Evolutionary conservation across 2,113 vertebrate genomes (phyloP).

Genomic region (Macrotis lagotis): DNA sequence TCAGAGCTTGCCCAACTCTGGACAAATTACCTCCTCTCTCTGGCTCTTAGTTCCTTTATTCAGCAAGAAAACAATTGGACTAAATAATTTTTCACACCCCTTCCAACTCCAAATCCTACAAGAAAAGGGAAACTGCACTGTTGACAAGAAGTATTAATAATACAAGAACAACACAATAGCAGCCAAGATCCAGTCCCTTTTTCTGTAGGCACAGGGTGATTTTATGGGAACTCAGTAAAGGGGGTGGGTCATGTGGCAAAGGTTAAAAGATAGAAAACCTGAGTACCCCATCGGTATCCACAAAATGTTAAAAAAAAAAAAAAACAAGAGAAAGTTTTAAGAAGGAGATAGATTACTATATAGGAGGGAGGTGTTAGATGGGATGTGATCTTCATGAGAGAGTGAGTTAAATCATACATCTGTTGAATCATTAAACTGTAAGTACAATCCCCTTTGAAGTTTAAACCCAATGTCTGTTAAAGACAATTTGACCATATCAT

Average conservation of each 20-base stretch:
- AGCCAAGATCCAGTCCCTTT: background rate
- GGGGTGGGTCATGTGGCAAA: background rate
- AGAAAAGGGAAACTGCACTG: background rate
- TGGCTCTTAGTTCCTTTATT: background rate
- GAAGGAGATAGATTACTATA: background rate
- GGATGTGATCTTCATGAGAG: background rate
- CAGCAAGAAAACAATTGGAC: background rate
- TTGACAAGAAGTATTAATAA: background rate
- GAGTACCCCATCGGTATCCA: background rate
- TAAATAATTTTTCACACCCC: background rate
- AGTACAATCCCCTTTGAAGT: background rate
- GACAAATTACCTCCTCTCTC: no score
- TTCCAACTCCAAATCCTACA: background rate
- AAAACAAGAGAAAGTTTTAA: background rate
- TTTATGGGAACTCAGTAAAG: background rate
- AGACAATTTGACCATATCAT: background rate
- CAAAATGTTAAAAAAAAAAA: background rate
- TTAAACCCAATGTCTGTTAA: background rate
- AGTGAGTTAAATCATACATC: background rate
- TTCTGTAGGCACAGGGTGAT: background rate
- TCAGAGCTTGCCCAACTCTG: no score
- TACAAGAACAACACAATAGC: background rate
- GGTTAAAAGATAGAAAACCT: background rate
- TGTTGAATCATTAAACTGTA: background rate
- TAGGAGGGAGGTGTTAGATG: background rate